These are phyloP conservation scores for Latrodectus geometricus DNA, from an alignment of 1,140 invertebrate species.

Conservation along the genomic window DNA sequence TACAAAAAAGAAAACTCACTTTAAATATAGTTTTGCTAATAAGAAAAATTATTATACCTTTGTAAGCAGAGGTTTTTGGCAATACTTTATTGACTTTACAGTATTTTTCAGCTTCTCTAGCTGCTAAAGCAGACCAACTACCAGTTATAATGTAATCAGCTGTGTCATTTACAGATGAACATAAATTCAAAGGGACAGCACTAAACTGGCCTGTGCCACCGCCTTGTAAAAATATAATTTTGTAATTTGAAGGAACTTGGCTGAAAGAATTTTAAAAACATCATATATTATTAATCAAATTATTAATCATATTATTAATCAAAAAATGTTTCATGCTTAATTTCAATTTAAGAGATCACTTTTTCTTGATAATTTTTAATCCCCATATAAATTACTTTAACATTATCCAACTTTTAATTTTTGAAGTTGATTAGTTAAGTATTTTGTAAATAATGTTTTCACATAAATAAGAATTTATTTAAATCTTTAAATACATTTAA, in stretches of 20 bases:
- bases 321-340: no score
- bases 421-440: no score
- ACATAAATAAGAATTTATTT: no score
- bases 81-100: constrained; percentile 90
- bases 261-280: constrained; percentile 71
- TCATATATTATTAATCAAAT: neutral
- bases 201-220: constrained; percentile 95
- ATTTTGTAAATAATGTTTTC: neutral
- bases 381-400: no score
- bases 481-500: no score
- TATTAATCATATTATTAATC: no score
- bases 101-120: constrained; percentile 94
- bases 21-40: no score
- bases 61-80: constrained; percentile 80
- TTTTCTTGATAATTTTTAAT: no score
- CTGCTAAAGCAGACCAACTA: constrained; percentile 93
- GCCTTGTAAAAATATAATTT: constrained; percentile 93
- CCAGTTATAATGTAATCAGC: constrained; percentile 77
- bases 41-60: constrained; percentile 74
- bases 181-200: constrained; percentile 92
- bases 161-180: constrained; percentile 68
- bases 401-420: no score
- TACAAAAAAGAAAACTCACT: no score
- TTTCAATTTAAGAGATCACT: no score
- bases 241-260: constrained; percentile 91